A percentile compares a stretch with the other conserved stretches of the same genome.
These are phyloP conservation scores for Ornithoptera priamus DNA, from an alignment of 2,888 invertebrate genomes.

Conservation along the genomic window DNA sequence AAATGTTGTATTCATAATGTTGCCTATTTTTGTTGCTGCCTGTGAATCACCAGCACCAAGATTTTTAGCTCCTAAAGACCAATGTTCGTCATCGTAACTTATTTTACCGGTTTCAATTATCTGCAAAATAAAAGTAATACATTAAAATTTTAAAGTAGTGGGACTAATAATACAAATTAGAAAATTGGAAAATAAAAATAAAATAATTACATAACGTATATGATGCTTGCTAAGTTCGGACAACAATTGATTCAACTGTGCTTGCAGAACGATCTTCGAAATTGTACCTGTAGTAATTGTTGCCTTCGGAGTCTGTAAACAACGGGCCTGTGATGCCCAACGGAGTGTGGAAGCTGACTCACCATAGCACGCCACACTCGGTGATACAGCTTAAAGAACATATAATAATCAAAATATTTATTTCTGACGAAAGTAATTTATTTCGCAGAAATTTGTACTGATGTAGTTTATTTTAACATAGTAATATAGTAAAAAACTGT, in stretches of 20 bases:
- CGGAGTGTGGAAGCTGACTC: slow-evolving; percentile 90
- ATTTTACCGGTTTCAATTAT: slow-evolving; percentile 61
- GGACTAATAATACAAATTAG: no score
- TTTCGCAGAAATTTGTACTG: no score
- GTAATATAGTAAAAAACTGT: no score
- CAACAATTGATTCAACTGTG: slow-evolving; percentile 66
- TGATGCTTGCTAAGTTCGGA: slow-evolving; percentile 59
- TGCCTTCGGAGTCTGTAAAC: slow-evolving; percentile 68
- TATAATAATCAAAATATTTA: slow-evolving; percentile 4
- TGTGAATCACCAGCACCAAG: slow-evolving; percentile 14
- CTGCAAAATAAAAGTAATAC: slow-evolving; percentile 44
- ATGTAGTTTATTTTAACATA: no score
- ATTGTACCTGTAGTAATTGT: slow-evolving; percentile 34
- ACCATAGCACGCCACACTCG: slow-evolving; percentile 86
- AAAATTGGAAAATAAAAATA: neutral
- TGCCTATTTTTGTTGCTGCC: slow-evolving; percentile 56
- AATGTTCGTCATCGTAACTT: slow-evolving; percentile 57
- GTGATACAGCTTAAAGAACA: slow-evolving; percentile 83
- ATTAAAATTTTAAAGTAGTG: no score
- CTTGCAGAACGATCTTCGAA: slow-evolving; percentile 51
- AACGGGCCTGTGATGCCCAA: slow-evolving; percentile 88
- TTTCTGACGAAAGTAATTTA: no score
- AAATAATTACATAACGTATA: slow-evolving; percentile 58
- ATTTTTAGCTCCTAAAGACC: slow-evolving; percentile 44
- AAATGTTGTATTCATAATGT: slow-evolving; percentile 58